Base-by-base conservation (phyloP, 1,140 invertebrate species). In the Macrosteles quadrilineatus region DNA sequence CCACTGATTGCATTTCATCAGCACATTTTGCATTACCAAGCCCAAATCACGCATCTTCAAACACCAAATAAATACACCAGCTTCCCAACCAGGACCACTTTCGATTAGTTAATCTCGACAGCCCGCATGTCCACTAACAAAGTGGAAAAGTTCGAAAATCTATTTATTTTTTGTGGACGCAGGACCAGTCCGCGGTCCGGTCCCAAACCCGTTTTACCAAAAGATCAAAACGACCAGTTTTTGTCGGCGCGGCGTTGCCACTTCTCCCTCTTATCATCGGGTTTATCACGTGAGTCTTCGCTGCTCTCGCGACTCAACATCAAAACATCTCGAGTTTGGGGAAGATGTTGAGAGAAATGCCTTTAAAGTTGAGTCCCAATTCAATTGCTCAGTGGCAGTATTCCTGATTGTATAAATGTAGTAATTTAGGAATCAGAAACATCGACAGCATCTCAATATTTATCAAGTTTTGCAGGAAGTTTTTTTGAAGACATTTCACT, bases 171-270 rank as follows among this genome's bases (percentile, higher is more conserved):
- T 50, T 50, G 14, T 4, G 3, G 36, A 3, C 21, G 47, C 4
- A 3, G 14, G 21, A 50, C 47, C 14, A 50, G 21, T 21, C 6
- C 14, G 14, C n/a, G 21, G 47, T 40, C 47, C 14, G 21, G 47
- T 6, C 3, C 21, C 4, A 21, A 50, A 50, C 47, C 47, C 47
- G 47, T 50, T 50, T 50, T 50, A 50, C 47, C 47, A 50, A 50
- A 50, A 50, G 47, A 50, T 50, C 47, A 50, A 50, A 50, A 50
- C 47, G 47, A 50, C 47, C 47, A 50, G 47, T 50, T 50, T 19
- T 50, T 6, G 47, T 50, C 14, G 36, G 21, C 14, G 14, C 14
- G 21, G n/a, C 47, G 14, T 17, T 17, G 47, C 47, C 47, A 19
- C 14, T 21, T 50, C 47, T 17, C 14, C n/a, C 14, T 6, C 47